Conservation (phyloP, 2,797 vertebrate species). For the Crossoptilon crossoptilon region DNA sequence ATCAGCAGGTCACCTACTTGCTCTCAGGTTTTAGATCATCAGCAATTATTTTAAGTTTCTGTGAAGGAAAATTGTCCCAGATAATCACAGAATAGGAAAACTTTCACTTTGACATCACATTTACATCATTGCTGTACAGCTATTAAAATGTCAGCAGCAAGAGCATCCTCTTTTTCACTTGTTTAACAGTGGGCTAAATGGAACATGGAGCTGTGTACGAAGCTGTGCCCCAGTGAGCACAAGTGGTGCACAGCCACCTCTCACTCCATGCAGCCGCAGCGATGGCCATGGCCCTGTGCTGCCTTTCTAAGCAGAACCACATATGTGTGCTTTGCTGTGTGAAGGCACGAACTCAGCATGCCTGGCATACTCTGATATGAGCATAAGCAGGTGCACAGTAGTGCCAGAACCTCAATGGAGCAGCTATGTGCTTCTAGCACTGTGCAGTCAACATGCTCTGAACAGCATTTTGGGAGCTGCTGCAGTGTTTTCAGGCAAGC, state of each 20-base stretch:
- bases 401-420: background rate
- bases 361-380: background rate
- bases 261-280: no score
- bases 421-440: background rate
- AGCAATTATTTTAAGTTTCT: conserved; percentile 29
- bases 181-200: background rate
- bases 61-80: background rate
- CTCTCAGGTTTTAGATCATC: conserved; percentile 28
- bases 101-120: background rate
- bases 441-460: background rate
- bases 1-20: conserved; percentile 15
- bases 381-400: background rate
- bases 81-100: background rate
- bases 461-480: background rate
- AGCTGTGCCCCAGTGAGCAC: background rate
- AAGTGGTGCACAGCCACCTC: background rate
- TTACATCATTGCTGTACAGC: background rate
- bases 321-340: rapidly evolving
- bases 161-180: background rate
- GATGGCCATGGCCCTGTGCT: no score
- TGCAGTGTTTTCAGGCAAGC: background rate
- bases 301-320: background rate
- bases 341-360: rapidly evolving
- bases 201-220: background rate
- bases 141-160: background rate